phyloP scores from a whole-genome alignment of 1,140 invertebrate genomes.

The Tetraneura akinire region DNA sequence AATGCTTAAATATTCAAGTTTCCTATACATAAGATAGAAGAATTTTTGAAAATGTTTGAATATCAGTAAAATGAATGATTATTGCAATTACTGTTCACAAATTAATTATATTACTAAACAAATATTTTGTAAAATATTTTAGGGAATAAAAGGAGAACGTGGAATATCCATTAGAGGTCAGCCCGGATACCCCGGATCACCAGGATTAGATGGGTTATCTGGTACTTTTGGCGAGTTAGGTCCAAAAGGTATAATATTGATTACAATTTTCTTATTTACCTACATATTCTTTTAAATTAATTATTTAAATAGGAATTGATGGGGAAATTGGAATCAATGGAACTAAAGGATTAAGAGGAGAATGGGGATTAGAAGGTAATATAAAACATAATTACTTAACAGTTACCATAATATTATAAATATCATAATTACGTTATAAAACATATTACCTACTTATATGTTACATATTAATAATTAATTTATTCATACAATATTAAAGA shows the following conservation, averaged over 20 bases:
- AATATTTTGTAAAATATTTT: not conserved
- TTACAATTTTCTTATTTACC: not conserved
- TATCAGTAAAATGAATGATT: too few relatives aligned
- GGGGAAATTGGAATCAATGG: conserved; percentile 52
- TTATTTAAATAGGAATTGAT: conserved; percentile 35
- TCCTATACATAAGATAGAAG: too few relatives aligned
- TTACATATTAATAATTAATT: too few relatives aligned
- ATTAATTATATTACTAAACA: too few relatives aligned
- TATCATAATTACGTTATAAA: too few relatives aligned
- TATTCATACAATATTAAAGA: too few relatives aligned
- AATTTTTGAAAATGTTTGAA: too few relatives aligned
- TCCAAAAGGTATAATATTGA: conserved; percentile 54
- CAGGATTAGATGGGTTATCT: conserved; percentile 56
- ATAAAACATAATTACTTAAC: too few relatives aligned
- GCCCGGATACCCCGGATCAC: conserved; percentile 55
- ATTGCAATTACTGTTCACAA: too few relatives aligned
- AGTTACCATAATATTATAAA: too few relatives aligned
- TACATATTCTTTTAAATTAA: not conserved
- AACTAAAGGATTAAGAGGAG: conserved; percentile 67
- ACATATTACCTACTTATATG: too few relatives aligned
- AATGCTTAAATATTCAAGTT: too few relatives aligned
- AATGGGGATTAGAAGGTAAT: conserved; percentile 66
- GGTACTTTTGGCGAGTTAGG: conserved; percentile 57
- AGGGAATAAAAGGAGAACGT: conserved; percentile 50
- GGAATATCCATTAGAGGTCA: conserved; percentile 51